phyloP scores from a whole-genome alignment of 1,140 invertebrate genomes.

The Andrena cerasifolii region DNA sequence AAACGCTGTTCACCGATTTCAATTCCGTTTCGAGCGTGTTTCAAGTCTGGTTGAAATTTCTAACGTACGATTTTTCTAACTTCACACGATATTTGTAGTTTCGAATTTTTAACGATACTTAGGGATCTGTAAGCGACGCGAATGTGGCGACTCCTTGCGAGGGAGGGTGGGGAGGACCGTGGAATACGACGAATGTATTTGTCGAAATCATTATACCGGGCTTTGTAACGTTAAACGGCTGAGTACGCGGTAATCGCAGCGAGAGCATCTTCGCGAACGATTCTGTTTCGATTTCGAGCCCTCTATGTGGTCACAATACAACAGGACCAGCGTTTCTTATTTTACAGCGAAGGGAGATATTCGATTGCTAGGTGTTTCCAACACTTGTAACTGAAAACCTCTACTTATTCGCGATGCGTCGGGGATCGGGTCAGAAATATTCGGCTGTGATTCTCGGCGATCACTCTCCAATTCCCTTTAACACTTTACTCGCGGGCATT shows the following conservation, averaged over 20 bases:
- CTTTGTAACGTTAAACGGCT: neutral
- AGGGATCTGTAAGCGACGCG: neutral
- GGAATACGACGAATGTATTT: neutral
- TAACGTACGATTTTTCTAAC: conserved; percentile 27
- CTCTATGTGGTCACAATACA: too few relatives aligned
- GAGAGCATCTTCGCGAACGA: neutral
- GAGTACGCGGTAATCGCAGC: neutral
- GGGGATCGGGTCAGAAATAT: too few relatives aligned
- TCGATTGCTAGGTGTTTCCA: too few relatives aligned
- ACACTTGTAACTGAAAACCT: too few relatives aligned
- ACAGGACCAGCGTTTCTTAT: too few relatives aligned
- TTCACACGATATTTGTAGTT: neutral
- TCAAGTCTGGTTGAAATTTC: conserved; percentile 27
- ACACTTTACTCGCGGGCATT: too few relatives aligned
- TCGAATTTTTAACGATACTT: neutral
- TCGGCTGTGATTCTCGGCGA: too few relatives aligned
- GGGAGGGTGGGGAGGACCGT: neutral
- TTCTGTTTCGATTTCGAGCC: neutral
- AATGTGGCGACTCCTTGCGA: too few relatives aligned
- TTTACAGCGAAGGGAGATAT: too few relatives aligned
- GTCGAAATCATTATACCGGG: neutral
- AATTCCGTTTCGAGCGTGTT: neutral
- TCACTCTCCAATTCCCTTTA: neutral
- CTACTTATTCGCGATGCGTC: too few relatives aligned
- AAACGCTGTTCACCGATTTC: neutral